Percentiles rank a stretch among this genome's conserved stretches.
These are phyloP conservation scores for Willisornis vidua DNA, from an alignment of 2,113 vertebrate genomes.

Conservation along the genomic window DNA sequence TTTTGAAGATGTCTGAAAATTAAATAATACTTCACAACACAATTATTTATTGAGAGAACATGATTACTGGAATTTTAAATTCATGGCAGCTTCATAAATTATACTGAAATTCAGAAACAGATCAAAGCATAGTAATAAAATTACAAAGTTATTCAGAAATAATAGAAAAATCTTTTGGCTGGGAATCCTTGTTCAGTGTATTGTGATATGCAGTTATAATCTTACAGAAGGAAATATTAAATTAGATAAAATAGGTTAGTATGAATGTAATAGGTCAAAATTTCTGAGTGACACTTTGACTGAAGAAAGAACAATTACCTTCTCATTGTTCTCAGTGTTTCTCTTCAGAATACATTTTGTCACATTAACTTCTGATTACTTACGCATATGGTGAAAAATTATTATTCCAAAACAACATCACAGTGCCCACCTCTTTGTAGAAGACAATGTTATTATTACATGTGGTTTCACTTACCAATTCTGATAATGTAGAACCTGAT, in stretches of 20 bases:
- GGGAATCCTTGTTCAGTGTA: not conserved
- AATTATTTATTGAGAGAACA: not conserved
- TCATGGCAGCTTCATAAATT: not conserved
- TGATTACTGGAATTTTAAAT: not conserved
- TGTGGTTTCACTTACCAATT: not conserved
- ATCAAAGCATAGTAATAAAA: not conserved
- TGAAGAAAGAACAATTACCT: not conserved
- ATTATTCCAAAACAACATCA: not conserved
- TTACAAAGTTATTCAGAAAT: not conserved
- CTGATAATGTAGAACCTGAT: not conserved
- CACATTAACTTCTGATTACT: slow-evolving; percentile 3
- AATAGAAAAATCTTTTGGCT: not conserved
- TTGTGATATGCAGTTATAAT: not conserved
- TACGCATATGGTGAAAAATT: not conserved
- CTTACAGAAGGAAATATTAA: not conserved
- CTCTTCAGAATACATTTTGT: not conserved
- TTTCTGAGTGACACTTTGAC: not conserved
- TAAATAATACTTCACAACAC: not conserved
- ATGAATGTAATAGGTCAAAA: not conserved
- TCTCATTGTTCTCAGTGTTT: not conserved
- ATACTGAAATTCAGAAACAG: not conserved
- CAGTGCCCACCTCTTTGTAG: not conserved
- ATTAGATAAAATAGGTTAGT: not conserved
- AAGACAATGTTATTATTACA: slow-evolving; percentile 4
- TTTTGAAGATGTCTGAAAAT: not conserved